Evolutionary conservation across 2,888 invertebrate species (phyloP).

Genomic region (Cyaniris semiargus): DNA sequence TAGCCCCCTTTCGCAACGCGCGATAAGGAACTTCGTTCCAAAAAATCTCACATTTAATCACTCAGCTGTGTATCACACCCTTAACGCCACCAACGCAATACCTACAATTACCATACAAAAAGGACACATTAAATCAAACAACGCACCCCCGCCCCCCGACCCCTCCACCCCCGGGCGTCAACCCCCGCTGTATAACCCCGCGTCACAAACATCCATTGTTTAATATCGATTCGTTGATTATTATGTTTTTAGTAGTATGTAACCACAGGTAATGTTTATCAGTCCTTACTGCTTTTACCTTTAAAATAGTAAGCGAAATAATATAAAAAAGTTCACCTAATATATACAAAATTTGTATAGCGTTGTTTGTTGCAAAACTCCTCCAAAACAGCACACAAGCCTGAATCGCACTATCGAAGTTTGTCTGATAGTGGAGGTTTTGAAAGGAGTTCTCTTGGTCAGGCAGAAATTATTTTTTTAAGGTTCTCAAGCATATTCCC

Average conservation of each 20-base stretch:
- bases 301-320: neutral
- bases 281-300: neutral
- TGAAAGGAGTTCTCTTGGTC: too few relatives aligned
- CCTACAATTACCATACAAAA: constrained; percentile 23
- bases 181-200: neutral
- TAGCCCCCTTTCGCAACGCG: too few relatives aligned
- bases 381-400: too few relatives aligned
- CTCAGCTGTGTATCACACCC: neutral
- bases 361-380: too few relatives aligned
- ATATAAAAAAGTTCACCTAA: neutral
- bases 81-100: neutral
- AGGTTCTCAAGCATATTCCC: too few relatives aligned
- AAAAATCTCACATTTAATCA: neutral
- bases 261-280: neutral
- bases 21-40: too few relatives aligned
- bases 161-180: neutral
- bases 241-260: constrained; percentile 7
- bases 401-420: too few relatives aligned
- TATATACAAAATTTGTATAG: too few relatives aligned
- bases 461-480: too few relatives aligned
- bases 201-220: constrained; percentile 22
- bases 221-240: neutral
- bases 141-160: neutral
- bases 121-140: constrained; percentile 26
- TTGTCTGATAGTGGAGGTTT: too few relatives aligned